Evolutionary conservation across 2,797 vertebrate species (phyloP).

Genomic region (Acanthurus lineatus): DNA sequence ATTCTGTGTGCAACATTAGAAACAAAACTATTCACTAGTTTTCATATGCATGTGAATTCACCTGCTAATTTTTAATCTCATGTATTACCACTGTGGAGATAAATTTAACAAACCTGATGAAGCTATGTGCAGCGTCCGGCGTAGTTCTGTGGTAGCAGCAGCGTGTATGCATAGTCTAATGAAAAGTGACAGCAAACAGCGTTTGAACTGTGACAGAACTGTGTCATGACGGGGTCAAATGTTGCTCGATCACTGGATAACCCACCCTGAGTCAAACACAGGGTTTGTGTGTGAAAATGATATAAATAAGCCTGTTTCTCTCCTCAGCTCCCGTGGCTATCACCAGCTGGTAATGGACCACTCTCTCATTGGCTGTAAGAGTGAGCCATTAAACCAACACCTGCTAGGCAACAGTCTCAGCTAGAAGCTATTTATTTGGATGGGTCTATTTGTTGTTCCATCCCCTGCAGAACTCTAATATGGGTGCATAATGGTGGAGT

Average conservation of each 20-base stretch:
- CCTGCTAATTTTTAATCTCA: background rate
- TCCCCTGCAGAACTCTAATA: slow-evolving; percentile 37
- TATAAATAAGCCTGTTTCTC: slow-evolving; percentile 20
- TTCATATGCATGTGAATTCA: background rate
- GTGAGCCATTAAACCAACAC: slow-evolving; percentile 46
- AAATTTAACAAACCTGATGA: background rate
- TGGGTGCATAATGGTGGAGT: slow-evolving; percentile 13
- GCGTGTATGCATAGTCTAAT: background rate
- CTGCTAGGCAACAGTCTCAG: slow-evolving; percentile 39
- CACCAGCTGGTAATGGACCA: slow-evolving; percentile 45
- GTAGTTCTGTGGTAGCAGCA: background rate
- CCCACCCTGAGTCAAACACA: background rate
- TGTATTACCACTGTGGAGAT: background rate
- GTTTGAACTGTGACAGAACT: background rate
- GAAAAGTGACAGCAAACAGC: background rate
- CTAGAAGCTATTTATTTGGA: slow-evolving; percentile 63
- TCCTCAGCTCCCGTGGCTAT: slow-evolving; percentile 5
- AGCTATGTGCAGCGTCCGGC: background rate
- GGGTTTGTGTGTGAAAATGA: slow-evolving; percentile 17
- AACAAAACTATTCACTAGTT: background rate
- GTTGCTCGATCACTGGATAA: slow-evolving; percentile 5
- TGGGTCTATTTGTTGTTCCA: slow-evolving; percentile 62
- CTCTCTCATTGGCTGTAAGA: slow-evolving; percentile 32
- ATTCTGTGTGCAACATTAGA: background rate
- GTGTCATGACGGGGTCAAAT: slow-evolving; percentile 1